Evolutionary conservation across 2,113 vertebrate species (phyloP).

Genomic region (Pholis gunnellus): DNA sequence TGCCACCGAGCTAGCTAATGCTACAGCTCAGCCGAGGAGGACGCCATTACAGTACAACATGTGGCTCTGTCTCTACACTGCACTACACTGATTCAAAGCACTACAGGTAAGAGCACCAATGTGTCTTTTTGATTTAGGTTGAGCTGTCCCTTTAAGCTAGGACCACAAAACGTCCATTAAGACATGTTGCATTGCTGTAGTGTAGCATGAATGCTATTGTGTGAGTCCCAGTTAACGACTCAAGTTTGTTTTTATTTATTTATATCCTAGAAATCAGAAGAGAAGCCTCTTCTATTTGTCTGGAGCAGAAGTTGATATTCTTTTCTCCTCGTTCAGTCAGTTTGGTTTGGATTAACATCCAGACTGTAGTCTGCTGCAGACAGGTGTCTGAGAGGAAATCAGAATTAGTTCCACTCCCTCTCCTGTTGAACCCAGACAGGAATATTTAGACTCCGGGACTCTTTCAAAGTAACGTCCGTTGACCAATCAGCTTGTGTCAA

Average conservation of each 20-base stretch:
- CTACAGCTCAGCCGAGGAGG: neutral
- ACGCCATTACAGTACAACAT: neutral
- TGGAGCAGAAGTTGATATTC: slow-evolving; percentile 11
- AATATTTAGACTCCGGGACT: slow-evolving; percentile 9
- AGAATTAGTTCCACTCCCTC: slow-evolving; percentile 17
- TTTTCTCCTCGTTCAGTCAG: slow-evolving; percentile 12
- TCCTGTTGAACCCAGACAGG: slow-evolving; percentile 15
- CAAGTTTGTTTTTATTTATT: neutral
- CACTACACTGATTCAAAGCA: no score
- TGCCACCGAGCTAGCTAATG: neutral
- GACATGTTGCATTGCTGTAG: neutral
- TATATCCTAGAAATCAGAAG: neutral
- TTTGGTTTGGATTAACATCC: slow-evolving; percentile 36
- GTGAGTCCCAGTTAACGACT: neutral
- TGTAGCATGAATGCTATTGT: neutral
- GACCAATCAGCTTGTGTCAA: neutral
- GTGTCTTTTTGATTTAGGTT: no score
- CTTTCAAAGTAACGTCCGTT: neutral
- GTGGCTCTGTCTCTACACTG: no score
- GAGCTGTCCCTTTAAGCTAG: neutral
- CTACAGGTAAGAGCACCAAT: no score
- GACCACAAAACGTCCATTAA: neutral
- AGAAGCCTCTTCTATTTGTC: neutral
- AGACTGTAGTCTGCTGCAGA: slow-evolving; percentile 4
- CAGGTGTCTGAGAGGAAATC: slow-evolving; percentile 40